A percentile compares a stretch with the other conserved stretches of the same genome.
These are phyloP conservation scores for Perizoma flavofasciatum DNA, from an alignment of 2,888 invertebrate genomes.

Conservation along the genomic window DNA sequence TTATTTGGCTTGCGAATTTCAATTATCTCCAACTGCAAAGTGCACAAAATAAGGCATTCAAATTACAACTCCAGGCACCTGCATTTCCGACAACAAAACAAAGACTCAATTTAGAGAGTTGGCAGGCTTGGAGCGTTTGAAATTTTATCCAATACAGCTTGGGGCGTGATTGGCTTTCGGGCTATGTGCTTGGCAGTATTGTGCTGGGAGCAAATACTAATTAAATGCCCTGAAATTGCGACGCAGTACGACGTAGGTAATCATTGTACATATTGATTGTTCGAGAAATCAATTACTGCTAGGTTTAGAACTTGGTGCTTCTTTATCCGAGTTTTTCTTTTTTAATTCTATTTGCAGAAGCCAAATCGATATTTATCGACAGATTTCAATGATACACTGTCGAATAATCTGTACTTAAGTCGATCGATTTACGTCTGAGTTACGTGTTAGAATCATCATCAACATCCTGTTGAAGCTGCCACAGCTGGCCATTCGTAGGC, in stretches of 20 bases:
- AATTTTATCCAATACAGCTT: slow-evolving; percentile 24
- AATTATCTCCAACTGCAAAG: slow-evolving; percentile 17
- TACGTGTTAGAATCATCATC: too few relatives aligned
- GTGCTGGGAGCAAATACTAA: slow-evolving; percentile 19
- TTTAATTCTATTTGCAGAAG: neutral
- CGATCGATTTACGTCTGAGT: too few relatives aligned
- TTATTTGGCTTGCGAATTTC: slow-evolving; percentile 2
- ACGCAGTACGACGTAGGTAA: neutral
- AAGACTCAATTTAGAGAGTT: slow-evolving; percentile 27
- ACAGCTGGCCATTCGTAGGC: too few relatives aligned
- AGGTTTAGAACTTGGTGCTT: too few relatives aligned
- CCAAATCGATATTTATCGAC: neutral
- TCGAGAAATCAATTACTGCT: neutral
- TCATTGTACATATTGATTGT: slow-evolving; percentile 4
- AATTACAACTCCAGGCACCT: slow-evolving; percentile 21
- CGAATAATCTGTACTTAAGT: too few relatives aligned
- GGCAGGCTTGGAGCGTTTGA: slow-evolving; percentile 25
- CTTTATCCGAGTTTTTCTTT: too few relatives aligned
- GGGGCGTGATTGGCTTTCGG: slow-evolving; percentile 22
- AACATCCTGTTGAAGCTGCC: too few relatives aligned
- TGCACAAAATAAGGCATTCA: slow-evolving; percentile 23
- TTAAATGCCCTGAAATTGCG: slow-evolving; percentile 11
- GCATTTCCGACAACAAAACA: slow-evolving; percentile 26
- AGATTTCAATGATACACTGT: too few relatives aligned
- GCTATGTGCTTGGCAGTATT: slow-evolving; percentile 16